A percentile compares a stretch with the other conserved stretches of the same genome.
Conservation (phyloP, 2,797 vertebrate species). For the Gadopsis marmoratus region DNA sequence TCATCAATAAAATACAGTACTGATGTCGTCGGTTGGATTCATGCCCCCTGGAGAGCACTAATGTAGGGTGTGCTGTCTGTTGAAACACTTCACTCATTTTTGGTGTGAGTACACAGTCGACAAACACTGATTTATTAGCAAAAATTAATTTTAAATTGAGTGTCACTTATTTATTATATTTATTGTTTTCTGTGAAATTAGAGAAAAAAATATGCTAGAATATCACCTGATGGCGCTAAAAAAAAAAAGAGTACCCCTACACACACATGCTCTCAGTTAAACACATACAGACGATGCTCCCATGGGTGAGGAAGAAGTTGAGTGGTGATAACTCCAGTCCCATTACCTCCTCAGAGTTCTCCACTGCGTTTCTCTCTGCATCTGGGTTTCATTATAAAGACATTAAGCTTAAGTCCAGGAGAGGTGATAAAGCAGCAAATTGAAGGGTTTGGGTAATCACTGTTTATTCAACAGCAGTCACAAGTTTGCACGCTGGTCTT, state of each 20-base stretch:
- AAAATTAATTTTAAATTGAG: neutral
- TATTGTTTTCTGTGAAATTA: constrained; percentile 2
- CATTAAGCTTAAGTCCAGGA: constrained; percentile 68
- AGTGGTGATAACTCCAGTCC: constrained; percentile 58
- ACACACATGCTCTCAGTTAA: constrained; percentile 35
- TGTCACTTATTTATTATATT: neutral
- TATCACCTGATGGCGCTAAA: neutral
- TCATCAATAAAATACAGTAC: neutral
- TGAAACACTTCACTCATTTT: neutral
- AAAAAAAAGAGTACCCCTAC: neutral
- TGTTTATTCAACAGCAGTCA: constrained; percentile 72
- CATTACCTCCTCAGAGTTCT: constrained; percentile 60
- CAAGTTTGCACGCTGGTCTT: constrained; percentile 46
- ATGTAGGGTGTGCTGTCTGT: neutral
- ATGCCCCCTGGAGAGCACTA: neutral
- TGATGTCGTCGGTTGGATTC: neutral
- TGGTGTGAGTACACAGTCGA: neutral
- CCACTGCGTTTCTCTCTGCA: constrained; percentile 48
- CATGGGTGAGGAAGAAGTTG: constrained; percentile 40
- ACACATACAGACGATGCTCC: constrained; percentile 18
- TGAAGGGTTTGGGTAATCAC: constrained; percentile 74
- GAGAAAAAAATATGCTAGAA: neutral
- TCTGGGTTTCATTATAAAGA: constrained; percentile 74
- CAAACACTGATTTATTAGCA: neutral
- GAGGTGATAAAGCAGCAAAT: constrained; percentile 76